Percentiles rank a stretch among this genome's conserved stretches.
Evolutionary conservation across 2,113 vertebrate species (phyloP).

Genomic region (Blennius ocellaris): DNA sequence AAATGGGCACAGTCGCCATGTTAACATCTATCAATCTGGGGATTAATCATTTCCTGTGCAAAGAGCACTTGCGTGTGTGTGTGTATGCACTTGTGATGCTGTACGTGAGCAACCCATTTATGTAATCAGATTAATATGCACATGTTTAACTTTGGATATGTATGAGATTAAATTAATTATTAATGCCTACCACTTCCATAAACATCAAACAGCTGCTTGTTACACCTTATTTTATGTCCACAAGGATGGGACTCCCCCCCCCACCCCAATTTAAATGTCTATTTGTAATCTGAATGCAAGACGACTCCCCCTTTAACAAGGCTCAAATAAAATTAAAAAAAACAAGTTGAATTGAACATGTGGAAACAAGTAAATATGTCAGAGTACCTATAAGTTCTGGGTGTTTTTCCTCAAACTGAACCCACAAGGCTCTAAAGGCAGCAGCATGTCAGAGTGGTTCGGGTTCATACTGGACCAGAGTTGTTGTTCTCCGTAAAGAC

Average conservation of each 20-base stretch:
- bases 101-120: conserved; percentile 15
- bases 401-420: too few relatives aligned
- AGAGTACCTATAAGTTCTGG: too few relatives aligned
- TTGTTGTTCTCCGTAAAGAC: too few relatives aligned
- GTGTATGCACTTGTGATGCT: conserved; percentile 17
- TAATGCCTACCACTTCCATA: not conserved
- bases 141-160: conserved; percentile 7
- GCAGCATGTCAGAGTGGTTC: too few relatives aligned
- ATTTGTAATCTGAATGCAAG: too few relatives aligned
- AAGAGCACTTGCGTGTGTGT: not conserved
- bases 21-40: conserved; percentile 61
- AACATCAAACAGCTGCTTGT: not conserved
- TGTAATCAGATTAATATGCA: conserved; percentile 36
- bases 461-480: too few relatives aligned
- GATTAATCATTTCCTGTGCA: conserved; percentile 57
- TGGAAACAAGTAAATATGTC: too few relatives aligned
- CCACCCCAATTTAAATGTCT: not conserved
- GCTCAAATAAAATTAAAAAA: too few relatives aligned
- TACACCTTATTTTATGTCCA: not conserved
- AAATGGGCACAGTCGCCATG: conserved; percentile 34
- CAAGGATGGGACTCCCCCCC: not conserved
- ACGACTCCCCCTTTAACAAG: too few relatives aligned
- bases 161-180: conserved; percentile 1
- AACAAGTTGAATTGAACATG: too few relatives aligned
- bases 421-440: too few relatives aligned